Evolutionary conservation across 1,140 invertebrate genomes (phyloP), one percentile per base, ranked within the genome.

Genomic region (Panulirus ornatus): DNA sequence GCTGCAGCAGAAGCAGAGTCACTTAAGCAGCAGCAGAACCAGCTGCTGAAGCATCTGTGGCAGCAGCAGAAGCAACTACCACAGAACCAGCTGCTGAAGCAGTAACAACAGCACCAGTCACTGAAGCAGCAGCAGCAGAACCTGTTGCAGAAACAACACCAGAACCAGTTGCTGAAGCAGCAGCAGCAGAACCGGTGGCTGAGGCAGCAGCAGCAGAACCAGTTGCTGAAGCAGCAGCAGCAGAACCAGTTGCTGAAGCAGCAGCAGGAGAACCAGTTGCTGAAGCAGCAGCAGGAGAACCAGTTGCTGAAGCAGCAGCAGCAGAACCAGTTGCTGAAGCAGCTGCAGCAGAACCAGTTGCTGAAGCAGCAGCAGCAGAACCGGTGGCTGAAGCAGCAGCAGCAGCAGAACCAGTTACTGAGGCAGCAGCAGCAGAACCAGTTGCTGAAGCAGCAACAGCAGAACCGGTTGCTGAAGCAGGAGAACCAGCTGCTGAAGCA

Each of bases 31-130:
- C 71, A 27, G 40, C 14, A 54, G 73, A 71, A 88, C 14, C 73
- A 71, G 40, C 16, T 47, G 30, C 84, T 14, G 5, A 42, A 73
- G 71, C 36, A 27, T 14, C 81, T 34, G 58, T 9, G 5, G 70
- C 44, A 6, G 42, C 82, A 11, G 66, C 14, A 36, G n/a, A 47
- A 58, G 71, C 2, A 8, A 34, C 70, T 36, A 16, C 36, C 9
- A 11, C n/a, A 58, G 36, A 44, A 79, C 36, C 76, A 76, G 84
- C 16, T 58, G 34, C 71, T 42, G 78, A 85, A 36, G 22, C 58
- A 36, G 82, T 73, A n/a, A 14, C 38, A 47, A n/a, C n/a, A 22
- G 2, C 22, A 38, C 11, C 34, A 30, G 42, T 38, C 0, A 16
- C 58, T 36, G 47, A 51, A n/a, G 8, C 34, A n/a, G 58, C 58